Percentiles rank a stretch among this genome's conserved stretches.
Evolutionary conservation across 23 tunicate species (phyloP).

Genomic region (Diplosoma virens): DNA sequence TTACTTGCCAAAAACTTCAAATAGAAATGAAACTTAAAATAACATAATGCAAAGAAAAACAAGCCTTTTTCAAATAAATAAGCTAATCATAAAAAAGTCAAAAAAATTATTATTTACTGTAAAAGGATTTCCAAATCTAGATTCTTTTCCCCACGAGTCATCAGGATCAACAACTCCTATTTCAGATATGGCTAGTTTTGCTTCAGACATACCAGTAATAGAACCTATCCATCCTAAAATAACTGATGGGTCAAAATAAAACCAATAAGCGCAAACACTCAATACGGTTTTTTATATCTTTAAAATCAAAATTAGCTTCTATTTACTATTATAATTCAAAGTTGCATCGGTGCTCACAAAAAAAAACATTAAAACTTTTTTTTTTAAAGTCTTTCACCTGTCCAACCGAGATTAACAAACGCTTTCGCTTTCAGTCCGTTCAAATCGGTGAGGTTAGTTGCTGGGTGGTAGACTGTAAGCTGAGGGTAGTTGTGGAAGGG

Average conservation of each 20-base stretch:
- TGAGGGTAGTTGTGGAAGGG: slow-evolving; percentile 79
- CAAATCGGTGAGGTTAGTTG: slow-evolving; percentile 53
- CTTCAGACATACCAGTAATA: slow-evolving; percentile 87
- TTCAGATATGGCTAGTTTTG: slow-evolving; percentile 89
- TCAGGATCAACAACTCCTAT: slow-evolving; percentile 88
- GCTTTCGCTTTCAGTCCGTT: slow-evolving; percentile 60
- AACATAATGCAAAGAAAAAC: too few species aligned
- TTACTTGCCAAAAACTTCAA: too few species aligned
- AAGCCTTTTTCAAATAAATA: too few species aligned
- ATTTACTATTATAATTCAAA: too few species aligned
- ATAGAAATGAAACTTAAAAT: too few species aligned
- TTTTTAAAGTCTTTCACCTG: slow-evolving; percentile 79
- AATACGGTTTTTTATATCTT: too few species aligned
- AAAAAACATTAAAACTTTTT: too few species aligned
- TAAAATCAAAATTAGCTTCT: too few species aligned
- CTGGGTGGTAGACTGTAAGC: slow-evolving; percentile 84
- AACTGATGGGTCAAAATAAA: too few species aligned
- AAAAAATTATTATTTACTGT: slow-evolving; percentile 33
- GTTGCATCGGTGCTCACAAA: too few species aligned
- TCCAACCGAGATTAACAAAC: slow-evolving; percentile 88
- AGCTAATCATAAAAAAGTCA: too few species aligned
- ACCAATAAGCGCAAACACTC: too few species aligned
- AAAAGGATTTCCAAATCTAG: slow-evolving; percentile 84
- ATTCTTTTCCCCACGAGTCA: slow-evolving; percentile 84
- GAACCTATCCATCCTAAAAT: slow-evolving; percentile 90